These are phyloP conservation scores for Eutrigla gurnardus DNA, from an alignment of 2,797 vertebrate genomes.

Conservation along the genomic window DNA sequence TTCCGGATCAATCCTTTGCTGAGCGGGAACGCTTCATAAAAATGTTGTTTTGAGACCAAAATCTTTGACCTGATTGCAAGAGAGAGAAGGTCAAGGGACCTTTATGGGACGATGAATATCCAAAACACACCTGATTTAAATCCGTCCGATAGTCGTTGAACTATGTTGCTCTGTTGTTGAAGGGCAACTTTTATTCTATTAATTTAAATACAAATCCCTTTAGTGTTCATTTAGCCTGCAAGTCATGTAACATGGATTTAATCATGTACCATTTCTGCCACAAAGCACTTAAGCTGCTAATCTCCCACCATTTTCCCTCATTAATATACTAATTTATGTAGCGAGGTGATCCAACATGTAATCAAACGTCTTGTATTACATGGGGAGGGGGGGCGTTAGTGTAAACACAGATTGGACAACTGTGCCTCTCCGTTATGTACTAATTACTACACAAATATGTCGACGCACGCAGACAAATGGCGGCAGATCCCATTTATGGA, in stretches of 20 bases:
- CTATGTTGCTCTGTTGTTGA: not conserved
- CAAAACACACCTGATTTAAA: not conserved
- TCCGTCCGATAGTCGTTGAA: not conserved
- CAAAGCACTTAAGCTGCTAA: conserved; percentile 39
- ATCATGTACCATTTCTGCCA: conserved; percentile 19
- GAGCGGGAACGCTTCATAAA: not conserved
- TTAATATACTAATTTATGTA: conserved; percentile 41
- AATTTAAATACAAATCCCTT: not conserved
- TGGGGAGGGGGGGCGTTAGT: not conserved
- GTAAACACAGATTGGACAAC: conserved; percentile 12
- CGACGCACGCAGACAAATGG: not conserved
- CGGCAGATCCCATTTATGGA: not conserved
- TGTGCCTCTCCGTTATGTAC: not conserved
- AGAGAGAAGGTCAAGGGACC: not conserved
- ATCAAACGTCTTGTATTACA: conserved; percentile 28
- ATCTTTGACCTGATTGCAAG: not conserved
- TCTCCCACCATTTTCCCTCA: conserved; percentile 36
- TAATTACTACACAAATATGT: not conserved
- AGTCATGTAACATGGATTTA: conserved; percentile 23
- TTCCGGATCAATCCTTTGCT: not conserved
- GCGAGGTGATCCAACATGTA: conserved; percentile 45
- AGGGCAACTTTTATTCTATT: not conserved
- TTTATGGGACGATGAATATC: not conserved
- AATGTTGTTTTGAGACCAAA: not conserved
- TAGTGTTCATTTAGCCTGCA: conserved; percentile 18